phyloP scores from a whole-genome alignment of 1,140 invertebrate genomes.

The Pissodes strobi region DNA sequence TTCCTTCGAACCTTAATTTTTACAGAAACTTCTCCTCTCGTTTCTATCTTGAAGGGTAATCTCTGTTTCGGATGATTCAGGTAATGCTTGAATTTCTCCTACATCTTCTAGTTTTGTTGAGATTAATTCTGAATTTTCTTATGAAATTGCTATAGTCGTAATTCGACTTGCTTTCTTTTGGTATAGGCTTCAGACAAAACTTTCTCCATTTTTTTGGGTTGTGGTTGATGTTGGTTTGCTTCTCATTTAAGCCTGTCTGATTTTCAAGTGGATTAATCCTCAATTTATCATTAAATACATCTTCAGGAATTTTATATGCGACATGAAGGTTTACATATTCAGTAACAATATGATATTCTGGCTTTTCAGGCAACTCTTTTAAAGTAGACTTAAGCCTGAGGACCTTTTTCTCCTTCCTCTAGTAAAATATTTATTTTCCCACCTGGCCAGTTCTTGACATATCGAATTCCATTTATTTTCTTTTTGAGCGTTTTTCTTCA shows the following conservation, averaged over 20 bases:
- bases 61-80: conserved; percentile 54
- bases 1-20: too few species aligned
- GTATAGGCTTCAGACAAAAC: too few species aligned
- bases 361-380: conserved; percentile 48
- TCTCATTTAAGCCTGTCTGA: neutral
- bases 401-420: too few species aligned
- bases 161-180: too few species aligned
- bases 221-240: conserved; percentile 31
- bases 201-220: conserved; percentile 29
- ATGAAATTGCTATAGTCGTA: conserved; percentile 37
- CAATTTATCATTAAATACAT: conserved; percentile 43
- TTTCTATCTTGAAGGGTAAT: conserved; percentile 51
- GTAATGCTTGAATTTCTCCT: conserved; percentile 39
- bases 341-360: conserved; percentile 31
- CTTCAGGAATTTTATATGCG: conserved; percentile 30
- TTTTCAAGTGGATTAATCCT: conserved; percentile 44
- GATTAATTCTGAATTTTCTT: conserved; percentile 44
- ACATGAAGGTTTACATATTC: conserved; percentile 37
- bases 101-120: conserved; percentile 52
- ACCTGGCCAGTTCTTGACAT: too few species aligned
- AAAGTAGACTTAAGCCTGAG: conserved; percentile 51
- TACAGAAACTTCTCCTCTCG: too few species aligned
- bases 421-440: too few species aligned
- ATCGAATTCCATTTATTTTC: too few species aligned
- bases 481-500: too few species aligned